These are phyloP conservation scores for Mus caroli DNA, from an alignment of 2,797 vertebrate species.

Conservation along the genomic window DNA sequence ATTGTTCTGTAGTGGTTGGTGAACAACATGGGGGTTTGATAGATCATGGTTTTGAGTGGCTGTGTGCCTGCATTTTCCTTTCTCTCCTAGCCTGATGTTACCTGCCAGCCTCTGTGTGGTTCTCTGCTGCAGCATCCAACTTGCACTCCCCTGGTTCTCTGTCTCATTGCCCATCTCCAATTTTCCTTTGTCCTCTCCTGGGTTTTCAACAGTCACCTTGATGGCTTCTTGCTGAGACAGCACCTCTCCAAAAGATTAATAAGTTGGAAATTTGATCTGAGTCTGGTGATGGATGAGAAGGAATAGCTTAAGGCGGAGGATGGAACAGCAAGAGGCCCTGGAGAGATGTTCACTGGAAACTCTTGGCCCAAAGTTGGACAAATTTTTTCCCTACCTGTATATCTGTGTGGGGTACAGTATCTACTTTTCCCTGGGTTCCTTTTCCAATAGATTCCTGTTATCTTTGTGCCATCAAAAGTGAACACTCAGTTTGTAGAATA, in stretches of 20 bases:
- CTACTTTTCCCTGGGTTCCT: neutral
- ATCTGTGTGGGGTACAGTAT: neutral
- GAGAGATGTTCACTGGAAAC: slow-evolving; percentile 57
- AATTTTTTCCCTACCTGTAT: neutral
- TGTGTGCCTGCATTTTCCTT: neutral
- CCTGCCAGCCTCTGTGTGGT: neutral
- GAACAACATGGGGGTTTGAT: neutral
- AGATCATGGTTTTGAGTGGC: slow-evolving; percentile 30
- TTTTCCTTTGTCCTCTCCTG: slow-evolving; percentile 60
- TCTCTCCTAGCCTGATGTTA: neutral
- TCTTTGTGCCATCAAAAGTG: slow-evolving; percentile 17
- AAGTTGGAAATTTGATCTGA: slow-evolving; percentile 86
- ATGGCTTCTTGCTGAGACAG: slow-evolving; percentile 86
- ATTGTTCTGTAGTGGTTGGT: neutral
- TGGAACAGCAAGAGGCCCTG: slow-evolving; percentile 64
- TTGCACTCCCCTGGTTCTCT: slow-evolving; percentile 14
- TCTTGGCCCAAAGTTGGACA: neutral
- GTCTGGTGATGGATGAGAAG: slow-evolving; percentile 86
- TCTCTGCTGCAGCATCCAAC: neutral
- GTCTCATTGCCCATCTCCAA: slow-evolving; percentile 56
- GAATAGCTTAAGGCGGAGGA: slow-evolving; percentile 74
- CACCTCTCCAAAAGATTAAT: slow-evolving; percentile 88
- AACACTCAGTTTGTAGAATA: neutral
- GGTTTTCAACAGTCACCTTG: slow-evolving; percentile 88
- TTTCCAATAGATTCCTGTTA: neutral